phyloP scores from a whole-genome alignment of 2,113 vertebrate species.

The Grammomys surdaster region DNA sequence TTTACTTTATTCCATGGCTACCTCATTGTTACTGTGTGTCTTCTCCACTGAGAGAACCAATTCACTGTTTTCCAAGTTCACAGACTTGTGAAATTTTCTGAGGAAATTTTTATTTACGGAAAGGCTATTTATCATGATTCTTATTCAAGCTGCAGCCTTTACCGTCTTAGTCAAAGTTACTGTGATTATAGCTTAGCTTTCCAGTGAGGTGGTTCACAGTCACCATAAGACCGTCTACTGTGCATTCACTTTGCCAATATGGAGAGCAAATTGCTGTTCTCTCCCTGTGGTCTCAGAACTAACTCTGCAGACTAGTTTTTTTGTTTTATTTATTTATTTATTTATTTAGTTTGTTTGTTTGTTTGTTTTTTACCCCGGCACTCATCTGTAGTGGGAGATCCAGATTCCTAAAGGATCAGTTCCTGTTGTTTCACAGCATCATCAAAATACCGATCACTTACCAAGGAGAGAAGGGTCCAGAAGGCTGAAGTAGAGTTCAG shows the following conservation, averaged over 20 bases:
- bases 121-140: constrained; percentile 31
- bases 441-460: constrained; percentile 77
- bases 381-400: constrained; percentile 57
- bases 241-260: constrained; percentile 40
- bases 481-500: constrained; percentile 64
- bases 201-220: not conserved
- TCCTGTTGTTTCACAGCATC: constrained; percentile 74
- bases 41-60: constrained; percentile 42
- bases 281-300: constrained; percentile 69
- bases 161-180: constrained; percentile 5
- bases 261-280: constrained; percentile 51
- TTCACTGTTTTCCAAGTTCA: constrained; percentile 11
- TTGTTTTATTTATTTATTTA: not conserved
- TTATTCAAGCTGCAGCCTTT: constrained; percentile 24
- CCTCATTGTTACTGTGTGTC: not conserved
- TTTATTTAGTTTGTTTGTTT: not conserved
- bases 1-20: not conserved
- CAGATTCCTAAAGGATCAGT: constrained; percentile 77
- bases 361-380: not conserved
- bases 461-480: constrained; percentile 61
- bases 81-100: constrained; percentile 53
- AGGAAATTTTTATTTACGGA: constrained; percentile 59
- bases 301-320: constrained; percentile 64
- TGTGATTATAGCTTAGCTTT: not conserved
- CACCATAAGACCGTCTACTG: not conserved